Conservation (phyloP, 2,113 vertebrate species). For the Theropithecus gelada region DNA sequence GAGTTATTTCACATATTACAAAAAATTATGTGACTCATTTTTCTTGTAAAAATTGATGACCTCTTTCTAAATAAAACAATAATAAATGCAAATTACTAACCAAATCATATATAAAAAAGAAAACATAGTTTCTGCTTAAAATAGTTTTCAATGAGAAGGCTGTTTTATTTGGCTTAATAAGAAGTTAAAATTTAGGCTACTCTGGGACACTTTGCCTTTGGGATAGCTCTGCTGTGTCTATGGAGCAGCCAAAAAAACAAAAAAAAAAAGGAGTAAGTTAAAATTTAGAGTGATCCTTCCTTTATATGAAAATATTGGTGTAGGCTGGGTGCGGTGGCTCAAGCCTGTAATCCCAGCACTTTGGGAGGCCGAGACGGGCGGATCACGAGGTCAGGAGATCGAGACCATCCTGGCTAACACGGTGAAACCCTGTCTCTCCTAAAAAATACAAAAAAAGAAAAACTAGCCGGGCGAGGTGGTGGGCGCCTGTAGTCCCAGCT, state of each 20-base stretch:
- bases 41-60: not conserved
- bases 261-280: not conserved
- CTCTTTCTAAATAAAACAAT: not conserved
- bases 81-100: not conserved
- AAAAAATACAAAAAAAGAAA: no score
- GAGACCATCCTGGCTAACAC: no score
- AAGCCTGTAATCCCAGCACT: no score
- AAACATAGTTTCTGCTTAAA: slow-evolving; percentile 1
- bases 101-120: not conserved
- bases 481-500: no score
- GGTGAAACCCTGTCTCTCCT: no score
- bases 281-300: not conserved
- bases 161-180: not conserved
- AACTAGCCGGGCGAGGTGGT: no score
- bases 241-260: no score
- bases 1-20: not conserved
- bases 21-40: not conserved
- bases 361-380: no score
- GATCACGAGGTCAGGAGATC: no score
- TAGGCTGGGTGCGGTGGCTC: not conserved
- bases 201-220: no score
- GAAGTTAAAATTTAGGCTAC: not conserved
- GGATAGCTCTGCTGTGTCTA: no score
- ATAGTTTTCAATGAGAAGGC: not conserved
- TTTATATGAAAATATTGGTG: not conserved